These are phyloP conservation scores for Cryptus armator DNA, from an alignment of 2,888 invertebrate species.

Conservation along the genomic window DNA sequence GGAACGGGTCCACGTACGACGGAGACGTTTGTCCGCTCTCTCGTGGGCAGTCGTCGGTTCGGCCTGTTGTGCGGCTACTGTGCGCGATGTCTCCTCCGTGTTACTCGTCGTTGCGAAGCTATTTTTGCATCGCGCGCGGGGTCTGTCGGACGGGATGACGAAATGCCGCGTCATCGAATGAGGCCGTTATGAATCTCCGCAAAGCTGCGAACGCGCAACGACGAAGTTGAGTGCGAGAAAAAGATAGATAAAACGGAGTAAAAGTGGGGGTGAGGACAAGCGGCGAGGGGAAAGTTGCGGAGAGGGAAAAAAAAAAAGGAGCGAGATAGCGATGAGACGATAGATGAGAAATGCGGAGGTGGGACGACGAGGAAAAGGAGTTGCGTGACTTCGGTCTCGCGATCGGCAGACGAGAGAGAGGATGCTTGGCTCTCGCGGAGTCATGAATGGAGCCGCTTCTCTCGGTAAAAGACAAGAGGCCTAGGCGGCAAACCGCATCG, in stretches of 20 bases:
- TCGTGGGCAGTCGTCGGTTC: conserved; percentile 29
- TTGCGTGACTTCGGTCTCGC: conserved; percentile 50
- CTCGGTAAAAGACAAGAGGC: conserved; percentile 69
- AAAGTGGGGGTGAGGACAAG: conserved; percentile 50
- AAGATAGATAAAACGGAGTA: conserved; percentile 12
- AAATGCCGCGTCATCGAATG: conserved; percentile 76
- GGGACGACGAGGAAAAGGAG: conserved; percentile 78
- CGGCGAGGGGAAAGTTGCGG: conserved; percentile 58
- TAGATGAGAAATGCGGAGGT: conserved; percentile 86
- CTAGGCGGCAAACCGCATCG: conserved; percentile 41
- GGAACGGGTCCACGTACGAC: conserved; percentile 64
- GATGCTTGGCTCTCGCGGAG: conserved; percentile 52
- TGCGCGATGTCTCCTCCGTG: conserved; percentile 30
- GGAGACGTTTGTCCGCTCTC: conserved; percentile 9
- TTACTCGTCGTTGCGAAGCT: conserved; percentile 55
- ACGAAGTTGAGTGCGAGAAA: conserved; percentile 33
- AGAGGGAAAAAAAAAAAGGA: conserved; percentile 52
- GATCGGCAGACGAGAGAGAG: conserved; percentile 61
- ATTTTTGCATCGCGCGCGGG: conserved; percentile 67
- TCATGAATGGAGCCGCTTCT: conserved; percentile 72
- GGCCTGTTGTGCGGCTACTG: conserved; percentile 21
- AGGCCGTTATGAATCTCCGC: conserved; percentile 76
- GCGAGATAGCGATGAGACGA: conserved; percentile 70
- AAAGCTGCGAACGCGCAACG: conserved; percentile 34
- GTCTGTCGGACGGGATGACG: conserved; percentile 75